Base-by-base conservation (phyloP, 2,888 invertebrate genomes). In the Nemotelus nigrinus region DNA sequence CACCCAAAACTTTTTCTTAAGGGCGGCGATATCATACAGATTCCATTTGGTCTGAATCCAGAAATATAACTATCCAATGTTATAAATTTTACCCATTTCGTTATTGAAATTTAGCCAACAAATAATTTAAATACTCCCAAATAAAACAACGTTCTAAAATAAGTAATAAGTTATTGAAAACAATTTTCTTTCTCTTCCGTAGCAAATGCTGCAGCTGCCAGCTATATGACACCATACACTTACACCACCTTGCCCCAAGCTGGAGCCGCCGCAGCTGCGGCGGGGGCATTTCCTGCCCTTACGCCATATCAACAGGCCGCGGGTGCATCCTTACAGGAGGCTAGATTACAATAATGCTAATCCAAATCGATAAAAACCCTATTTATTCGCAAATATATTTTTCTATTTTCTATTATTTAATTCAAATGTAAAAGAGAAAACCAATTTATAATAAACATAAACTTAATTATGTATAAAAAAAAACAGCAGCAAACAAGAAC, bases 251-350 rank as follows among this genome's bases (percentile, higher is more conserved):
- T 82, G 74, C 82, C 82, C 68, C 82, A 82, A 77, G 78, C 80
- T 68, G 80, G 79, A 53, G 79, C 76, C 63, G 79, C 76, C 58
- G 80, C 79, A 7, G 81, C 79, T 44, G 80, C 80, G 45, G 81
- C 80, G 64, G 81, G 80, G 44, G 81, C 81, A 78, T 80, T 80
- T 82, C 77, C 80, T 78, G 81, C 81, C 60, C 78, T 82, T 77
- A 80, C 80, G 70, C 81, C 80, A 58, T 82, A 82, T 79, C 82
- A 82, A 72, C 80, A 80, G 68, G 81, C 80, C n/a, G 80, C 80
- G 77, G 80, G 80, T 74, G 81, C 81, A 78, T 81, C 82, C 80
- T 74, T 82, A 81, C 82, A 82, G 78, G 82, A 82, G 80, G 82
- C 82, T 78, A 80, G 82, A 78, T 80, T 82, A 77, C 82, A 82